These are phyloP conservation scores for Dromococcyx pavoninus DNA, from an alignment of 2,797 vertebrate species.

Conservation along the genomic window DNA sequence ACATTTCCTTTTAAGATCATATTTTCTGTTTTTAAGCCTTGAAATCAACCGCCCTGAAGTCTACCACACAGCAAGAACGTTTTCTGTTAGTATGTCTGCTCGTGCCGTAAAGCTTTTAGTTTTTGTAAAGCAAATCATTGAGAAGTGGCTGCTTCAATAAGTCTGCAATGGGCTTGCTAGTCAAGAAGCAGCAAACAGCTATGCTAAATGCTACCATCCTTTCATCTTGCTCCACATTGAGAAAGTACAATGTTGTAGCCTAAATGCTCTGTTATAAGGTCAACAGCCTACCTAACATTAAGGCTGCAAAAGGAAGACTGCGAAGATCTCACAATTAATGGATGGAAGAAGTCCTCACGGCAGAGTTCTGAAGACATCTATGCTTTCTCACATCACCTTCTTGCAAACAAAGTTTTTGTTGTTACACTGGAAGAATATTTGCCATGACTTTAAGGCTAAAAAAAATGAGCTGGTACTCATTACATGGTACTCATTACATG, in stretches of 20 bases:
- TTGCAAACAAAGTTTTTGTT: neutral
- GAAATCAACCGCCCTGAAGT: neutral
- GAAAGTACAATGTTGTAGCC: neutral
- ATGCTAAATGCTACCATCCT: neutral
- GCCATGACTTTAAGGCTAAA: neutral
- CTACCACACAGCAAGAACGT: neutral
- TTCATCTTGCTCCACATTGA: neutral
- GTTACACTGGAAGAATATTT: neutral
- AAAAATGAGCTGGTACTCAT: neutral
- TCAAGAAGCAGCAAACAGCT: neutral
- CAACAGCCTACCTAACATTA: neutral
- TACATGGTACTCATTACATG: neutral
- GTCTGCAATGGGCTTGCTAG: neutral
- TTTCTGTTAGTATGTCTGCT: neutral
- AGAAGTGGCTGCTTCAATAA: neutral
- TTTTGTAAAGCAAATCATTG: neutral
- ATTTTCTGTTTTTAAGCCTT: neutral
- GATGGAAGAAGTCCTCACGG: accelerated
- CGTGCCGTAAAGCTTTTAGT: neutral
- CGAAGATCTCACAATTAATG: neutral
- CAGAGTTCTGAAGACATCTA: neutral
- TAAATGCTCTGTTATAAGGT: neutral
- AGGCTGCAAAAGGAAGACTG: neutral
- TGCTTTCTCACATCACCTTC: neutral
- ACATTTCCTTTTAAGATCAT: neutral